phyloP scores from a whole-genome alignment of 2,113 vertebrate genomes.

The Eupsittula cactorum region DNA sequence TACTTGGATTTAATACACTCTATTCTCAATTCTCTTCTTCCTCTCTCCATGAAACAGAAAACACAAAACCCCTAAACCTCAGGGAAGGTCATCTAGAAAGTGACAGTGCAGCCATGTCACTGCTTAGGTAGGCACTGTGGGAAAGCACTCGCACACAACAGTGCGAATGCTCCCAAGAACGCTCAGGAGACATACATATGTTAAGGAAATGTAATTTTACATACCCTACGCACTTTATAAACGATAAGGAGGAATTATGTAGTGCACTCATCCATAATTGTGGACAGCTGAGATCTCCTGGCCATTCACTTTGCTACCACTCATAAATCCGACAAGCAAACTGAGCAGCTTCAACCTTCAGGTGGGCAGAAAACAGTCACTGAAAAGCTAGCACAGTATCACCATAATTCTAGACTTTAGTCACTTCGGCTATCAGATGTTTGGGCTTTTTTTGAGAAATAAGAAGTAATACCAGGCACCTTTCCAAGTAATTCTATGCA shows the following conservation, averaged over 20 bases:
- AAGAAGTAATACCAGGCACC: not conserved
- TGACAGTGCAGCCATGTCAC: not conserved
- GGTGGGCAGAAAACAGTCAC: not conserved
- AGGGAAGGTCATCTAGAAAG: not conserved
- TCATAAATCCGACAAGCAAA: not conserved
- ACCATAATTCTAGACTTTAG: not conserved
- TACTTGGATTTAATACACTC: not conserved
- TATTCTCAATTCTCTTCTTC: not conserved
- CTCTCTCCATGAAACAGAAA: not conserved
- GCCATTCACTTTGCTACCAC: not conserved
- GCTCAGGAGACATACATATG: not conserved
- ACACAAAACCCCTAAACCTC: not conserved
- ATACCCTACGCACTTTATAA: not conserved
- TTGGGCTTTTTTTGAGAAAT: not conserved
- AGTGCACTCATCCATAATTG: fast-evolving
- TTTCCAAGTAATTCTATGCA: not conserved
- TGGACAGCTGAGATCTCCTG: not conserved
- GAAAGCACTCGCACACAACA: not conserved
- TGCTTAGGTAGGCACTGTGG: not conserved
- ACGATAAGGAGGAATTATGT: not conserved
- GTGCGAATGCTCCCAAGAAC: not conserved
- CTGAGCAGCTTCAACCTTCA: not conserved
- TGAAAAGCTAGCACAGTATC: not conserved
- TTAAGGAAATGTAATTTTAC: not conserved
- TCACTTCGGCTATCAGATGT: not conserved